Percentiles rank a stretch among this genome's conserved stretches.
phyloP scores from a whole-genome alignment of 2,113 vertebrate genomes.

The Platichthys flesus region DNA sequence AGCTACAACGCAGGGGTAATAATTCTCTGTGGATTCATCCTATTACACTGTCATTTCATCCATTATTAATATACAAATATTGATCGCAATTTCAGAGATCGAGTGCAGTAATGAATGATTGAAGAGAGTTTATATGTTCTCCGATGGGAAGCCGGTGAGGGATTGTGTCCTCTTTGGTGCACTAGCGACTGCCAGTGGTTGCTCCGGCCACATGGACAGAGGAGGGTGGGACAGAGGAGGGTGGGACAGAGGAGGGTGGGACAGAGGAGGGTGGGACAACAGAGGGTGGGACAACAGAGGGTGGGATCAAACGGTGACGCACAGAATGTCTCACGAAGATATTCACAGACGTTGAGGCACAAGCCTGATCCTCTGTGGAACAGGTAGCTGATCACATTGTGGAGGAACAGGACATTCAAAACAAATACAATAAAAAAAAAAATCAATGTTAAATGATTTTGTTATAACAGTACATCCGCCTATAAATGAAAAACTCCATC shows the following conservation, averaged over 20 bases:
- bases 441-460: neutral
- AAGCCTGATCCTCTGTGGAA: neutral
- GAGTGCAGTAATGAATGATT: neutral
- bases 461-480: neutral
- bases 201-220: neutral
- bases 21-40: neutral
- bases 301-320: neutral
- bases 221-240: neutral
- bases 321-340: neutral
- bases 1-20: neutral
- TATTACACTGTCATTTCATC: neutral
- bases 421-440: neutral
- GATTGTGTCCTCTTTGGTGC: too few relatives aligned
- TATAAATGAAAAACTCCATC: neutral
- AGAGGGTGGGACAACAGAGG: slow-evolving; percentile 1
- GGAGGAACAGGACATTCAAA: neutral
- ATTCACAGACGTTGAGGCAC: too few relatives aligned
- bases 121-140: neutral
- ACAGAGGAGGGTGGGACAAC: neutral
- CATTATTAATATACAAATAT: neutral
- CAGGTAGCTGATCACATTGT: neutral
- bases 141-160: neutral
- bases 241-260: neutral
- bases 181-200: too few relatives aligned
- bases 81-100: neutral